These are phyloP conservation scores for Diachrysia chrysitis DNA, from an alignment of 2,888 invertebrate genomes.

Conservation along the genomic window DNA sequence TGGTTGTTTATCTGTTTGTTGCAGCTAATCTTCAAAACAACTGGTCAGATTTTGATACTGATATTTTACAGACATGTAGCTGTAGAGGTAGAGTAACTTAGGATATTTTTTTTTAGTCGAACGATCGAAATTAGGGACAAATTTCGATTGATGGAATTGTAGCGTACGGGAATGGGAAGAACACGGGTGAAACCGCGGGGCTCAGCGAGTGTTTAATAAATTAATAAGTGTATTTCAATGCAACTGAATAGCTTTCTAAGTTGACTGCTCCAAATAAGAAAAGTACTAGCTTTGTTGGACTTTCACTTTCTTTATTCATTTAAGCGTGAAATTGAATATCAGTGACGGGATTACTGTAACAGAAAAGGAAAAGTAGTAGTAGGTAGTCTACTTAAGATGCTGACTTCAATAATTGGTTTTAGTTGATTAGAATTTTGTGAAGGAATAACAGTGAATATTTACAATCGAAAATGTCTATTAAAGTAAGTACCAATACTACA, in stretches of 20 bases:
- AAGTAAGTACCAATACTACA: slow-evolving; percentile 72
- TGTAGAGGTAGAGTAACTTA: no score
- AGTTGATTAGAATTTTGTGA: slow-evolving; percentile 60
- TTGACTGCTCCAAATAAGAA: slow-evolving; percentile 37
- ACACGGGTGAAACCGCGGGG: no score
- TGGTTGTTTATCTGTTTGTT: no score
- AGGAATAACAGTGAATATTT: slow-evolving; percentile 41
- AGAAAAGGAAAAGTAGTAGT: slow-evolving; percentile 62
- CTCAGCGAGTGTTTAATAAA: no score
- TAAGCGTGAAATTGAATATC: slow-evolving; percentile 80
- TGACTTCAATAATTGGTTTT: slow-evolving; percentile 56
- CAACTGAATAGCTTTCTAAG: slow-evolving; percentile 27
- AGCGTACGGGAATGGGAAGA: no score
- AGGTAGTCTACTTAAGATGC: slow-evolving; percentile 73
- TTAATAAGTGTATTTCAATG: no score
- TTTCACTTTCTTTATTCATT: slow-evolving; percentile 81
- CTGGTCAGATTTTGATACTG: no score
- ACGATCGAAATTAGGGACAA: no score
- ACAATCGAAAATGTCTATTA: slow-evolving; percentile 55
- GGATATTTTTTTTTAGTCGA: no score
- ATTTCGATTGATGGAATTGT: no score
- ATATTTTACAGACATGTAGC: no score
- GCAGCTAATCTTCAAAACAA: no score
- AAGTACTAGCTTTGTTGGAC: slow-evolving; percentile 49
- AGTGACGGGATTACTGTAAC: slow-evolving; percentile 63